Evolutionary conservation across 30 jellyfish, hydroid and myxozoan genomes (phyloP), one percentile per base, ranked within the genome.

Genomic region (Aurelia sp.): DNA sequence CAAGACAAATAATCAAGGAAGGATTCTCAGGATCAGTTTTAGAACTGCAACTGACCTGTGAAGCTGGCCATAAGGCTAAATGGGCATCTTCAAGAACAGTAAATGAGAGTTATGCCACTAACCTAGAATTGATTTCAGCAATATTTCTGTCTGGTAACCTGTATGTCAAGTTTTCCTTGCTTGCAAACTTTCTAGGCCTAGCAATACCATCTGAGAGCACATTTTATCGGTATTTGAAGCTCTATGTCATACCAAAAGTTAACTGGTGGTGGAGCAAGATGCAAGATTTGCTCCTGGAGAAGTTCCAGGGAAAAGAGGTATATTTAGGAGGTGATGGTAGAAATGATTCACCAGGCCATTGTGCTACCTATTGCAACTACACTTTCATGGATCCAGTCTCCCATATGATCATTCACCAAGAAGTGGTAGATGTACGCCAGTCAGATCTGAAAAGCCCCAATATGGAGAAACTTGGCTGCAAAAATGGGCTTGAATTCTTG

Each of bases 401-500:
- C 3, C 0, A 1, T 6, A 3, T 66, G 52, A 61, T 61, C 0
- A 9, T 61, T 3, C 71, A 61, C 71, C 71, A 61, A 11, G 71
- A 61, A 22, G 3, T 61, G 0, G 21, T 61, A 0, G 71, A 61
- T 61, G 71, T 61, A 0, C 31, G 71, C 0, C 6, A 61, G 11
- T 1, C 71, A n/a, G 33, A 61, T 1, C 1, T 11, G 71, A 61
- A 61, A 8, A 61, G 71, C 27, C 71, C 71, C 0, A 61, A 61
- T 61, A 61, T 61, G 71, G 71, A 61, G 21, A 61, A 61, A 22
- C 71, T 66, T 21, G 78, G 78, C 16, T 66, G 78, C 62, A 22
- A 66, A 66, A 23, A 13, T 3, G 78, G 62, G 0, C 62, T 66
- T 6, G 62, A 66, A 0, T 4, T 3, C 2, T 37, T 66, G n/a